Conservation (phyloP, 2,888 invertebrate genomes). For the Callyntrura guangdongensis region DNA sequence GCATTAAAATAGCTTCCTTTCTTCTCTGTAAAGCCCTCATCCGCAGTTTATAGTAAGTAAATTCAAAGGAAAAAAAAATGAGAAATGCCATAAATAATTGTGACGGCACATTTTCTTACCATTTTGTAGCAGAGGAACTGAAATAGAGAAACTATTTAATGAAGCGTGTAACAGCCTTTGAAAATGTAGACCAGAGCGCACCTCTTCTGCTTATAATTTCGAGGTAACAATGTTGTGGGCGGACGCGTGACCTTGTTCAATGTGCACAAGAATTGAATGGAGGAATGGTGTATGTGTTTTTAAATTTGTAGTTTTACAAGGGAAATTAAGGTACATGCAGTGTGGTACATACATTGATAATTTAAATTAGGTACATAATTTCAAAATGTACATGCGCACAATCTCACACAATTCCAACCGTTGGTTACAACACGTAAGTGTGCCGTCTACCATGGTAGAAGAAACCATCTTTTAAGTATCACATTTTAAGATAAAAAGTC, state of each 20-base stretch:
- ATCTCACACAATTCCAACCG: no score
- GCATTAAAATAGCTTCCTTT: slow-evolving; percentile 29
- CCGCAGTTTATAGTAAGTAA: background rate
- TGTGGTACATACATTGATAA: background rate
- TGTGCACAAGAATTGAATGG: background rate
- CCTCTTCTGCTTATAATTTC: slow-evolving; percentile 2
- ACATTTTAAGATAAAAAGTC: slow-evolving; percentile 7
- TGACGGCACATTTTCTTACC: background rate
- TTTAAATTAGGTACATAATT: background rate
- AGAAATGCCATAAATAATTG: slow-evolving; percentile 5
- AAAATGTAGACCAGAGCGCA: slow-evolving; percentile 38
- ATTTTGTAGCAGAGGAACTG: background rate
- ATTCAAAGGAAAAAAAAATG: background rate
- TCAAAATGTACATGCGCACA: background rate
- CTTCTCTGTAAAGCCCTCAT: background rate
- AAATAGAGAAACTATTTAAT: background rate
- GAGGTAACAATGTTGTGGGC: slow-evolving; percentile 5
- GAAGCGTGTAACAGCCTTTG: slow-evolving; percentile 31
- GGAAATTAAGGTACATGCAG: background rate
- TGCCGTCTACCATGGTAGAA: background rate
- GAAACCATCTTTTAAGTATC: background rate
- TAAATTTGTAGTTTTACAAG: background rate
- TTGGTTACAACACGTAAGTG: no score
- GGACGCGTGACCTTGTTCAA: slow-evolving; percentile 26
- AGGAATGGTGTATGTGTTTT: slow-evolving; percentile 1